Percentiles rank a stretch among this genome's conserved stretches.
phyloP scores from a whole-genome alignment of 2,113 vertebrate species.

The Galeopterus variegatus region DNA sequence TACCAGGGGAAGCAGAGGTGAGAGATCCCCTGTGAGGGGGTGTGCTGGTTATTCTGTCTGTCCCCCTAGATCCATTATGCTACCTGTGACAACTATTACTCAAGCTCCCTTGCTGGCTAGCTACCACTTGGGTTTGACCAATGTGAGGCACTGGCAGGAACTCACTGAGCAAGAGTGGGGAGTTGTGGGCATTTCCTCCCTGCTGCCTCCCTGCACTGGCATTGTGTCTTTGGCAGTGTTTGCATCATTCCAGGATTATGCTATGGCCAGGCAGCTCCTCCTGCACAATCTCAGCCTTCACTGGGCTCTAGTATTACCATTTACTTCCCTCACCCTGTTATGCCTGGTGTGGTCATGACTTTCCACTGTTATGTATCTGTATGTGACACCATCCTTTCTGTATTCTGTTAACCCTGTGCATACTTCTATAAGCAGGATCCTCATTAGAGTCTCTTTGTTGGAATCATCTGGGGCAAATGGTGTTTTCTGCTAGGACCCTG shows the following conservation, averaged over 20 bases:
- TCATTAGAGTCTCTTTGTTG: neutral
- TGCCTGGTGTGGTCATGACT: neutral
- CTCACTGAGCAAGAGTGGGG: neutral
- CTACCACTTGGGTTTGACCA: neutral
- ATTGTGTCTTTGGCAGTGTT: neutral
- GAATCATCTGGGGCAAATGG: neutral
- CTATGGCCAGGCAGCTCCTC: neutral
- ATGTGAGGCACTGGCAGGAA: neutral
- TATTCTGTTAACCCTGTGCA: neutral
- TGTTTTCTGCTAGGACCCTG: neutral
- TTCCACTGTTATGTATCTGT: neutral
- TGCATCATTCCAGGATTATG: neutral
- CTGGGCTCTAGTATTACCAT: neutral
- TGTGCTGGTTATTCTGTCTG: neutral
- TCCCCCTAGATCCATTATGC: neutral
- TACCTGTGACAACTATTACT: no score
- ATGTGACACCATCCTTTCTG: neutral
- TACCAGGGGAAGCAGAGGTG: neutral
- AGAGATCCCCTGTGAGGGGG: neutral
- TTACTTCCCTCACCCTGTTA: neutral
- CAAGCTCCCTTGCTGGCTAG: neutral
- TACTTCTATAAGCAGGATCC: neutral
- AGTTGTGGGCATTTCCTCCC: neutral
- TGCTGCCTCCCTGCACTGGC: neutral
- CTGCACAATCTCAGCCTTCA: neutral